Evolutionary conservation across 2,797 vertebrate species (phyloP).

Genomic region (Falco columbarius): DNA sequence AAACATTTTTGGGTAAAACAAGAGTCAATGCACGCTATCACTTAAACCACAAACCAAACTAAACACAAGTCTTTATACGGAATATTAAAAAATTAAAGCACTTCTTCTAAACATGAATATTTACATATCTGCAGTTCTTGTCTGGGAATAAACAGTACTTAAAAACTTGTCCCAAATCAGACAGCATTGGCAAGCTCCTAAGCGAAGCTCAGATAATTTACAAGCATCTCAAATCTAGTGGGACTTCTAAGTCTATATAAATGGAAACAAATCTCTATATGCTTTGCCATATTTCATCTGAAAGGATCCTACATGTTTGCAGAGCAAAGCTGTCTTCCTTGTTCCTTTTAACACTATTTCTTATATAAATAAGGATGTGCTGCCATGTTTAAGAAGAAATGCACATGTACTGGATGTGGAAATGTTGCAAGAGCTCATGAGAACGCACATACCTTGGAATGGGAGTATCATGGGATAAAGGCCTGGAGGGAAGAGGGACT

Average conservation of each 20-base stretch:
- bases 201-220: neutral
- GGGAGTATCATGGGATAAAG: too few species aligned
- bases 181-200: neutral
- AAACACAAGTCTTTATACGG: neutral
- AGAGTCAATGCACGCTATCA: neutral
- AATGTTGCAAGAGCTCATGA: neutral
- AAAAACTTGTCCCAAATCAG: neutral
- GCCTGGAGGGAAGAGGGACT: too few species aligned
- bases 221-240: constrained; percentile 5
- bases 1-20: neutral
- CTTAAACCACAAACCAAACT: neutral
- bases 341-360: neutral
- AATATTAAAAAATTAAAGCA: neutral
- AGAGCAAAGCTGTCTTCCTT: neutral
- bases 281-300: neutral
- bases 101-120: neutral
- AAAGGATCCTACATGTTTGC: neutral
- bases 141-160: neutral
- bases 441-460: neutral
- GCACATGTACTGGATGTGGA: rapidly evolving
- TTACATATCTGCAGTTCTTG: neutral
- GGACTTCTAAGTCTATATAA: constrained; percentile 37
- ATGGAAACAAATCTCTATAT: constrained; percentile 28
- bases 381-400: neutral
- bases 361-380: neutral